Base-by-base conservation (phyloP, 2,888 invertebrate genomes). In the Nymphalis urticae region DNA sequence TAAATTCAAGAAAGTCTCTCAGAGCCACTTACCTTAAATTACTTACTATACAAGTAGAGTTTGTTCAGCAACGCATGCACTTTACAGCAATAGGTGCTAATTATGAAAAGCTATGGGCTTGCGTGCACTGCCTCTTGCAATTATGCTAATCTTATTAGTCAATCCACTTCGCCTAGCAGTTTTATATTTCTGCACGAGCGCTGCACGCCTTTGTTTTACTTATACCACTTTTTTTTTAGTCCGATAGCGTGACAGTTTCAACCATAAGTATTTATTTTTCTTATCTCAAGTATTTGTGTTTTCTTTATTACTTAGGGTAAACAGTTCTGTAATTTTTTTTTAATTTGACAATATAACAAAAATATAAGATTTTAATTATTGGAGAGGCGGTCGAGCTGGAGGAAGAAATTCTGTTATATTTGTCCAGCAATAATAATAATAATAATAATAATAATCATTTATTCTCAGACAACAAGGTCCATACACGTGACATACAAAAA, bases 71-170 rank as follows among this genome's bases (percentile, higher is more conserved):
- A 68, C 70, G 73, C 74, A 76, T 75, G 76, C 77, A 76, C 77
- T 80, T 77, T 80, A 76, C 74, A 80, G 76, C 79, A 86, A 80
- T 81, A 78, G 82, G 77, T 78, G 82, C 85, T 90, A 89, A 89
- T 90, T 87, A 87, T 87, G 85, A 87, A 85, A 85, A 88, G 84
- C 85, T 86, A 85, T 85, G 85, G 83, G 82, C 78, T 89, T 77
- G 89, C 90, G 89, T 90, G 90, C 85, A 74, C 78, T 77, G 80
- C 81, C 79, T 78, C 73, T 76, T 77, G 84, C 85, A 88, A 88
- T 90, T 90, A 91, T 90, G 90, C 84, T 87, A 91, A 92, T 90
- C 88, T 88, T 90, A 89, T 91, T 90, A 90, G 88, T 86, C 87
- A 87, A 89, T 89, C 86, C 88, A 87, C 86, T 88, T 83, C 81